These are phyloP conservation scores for Chouioia cunea DNA, from an alignment of 2,888 invertebrate species.

Conservation along the genomic window DNA sequence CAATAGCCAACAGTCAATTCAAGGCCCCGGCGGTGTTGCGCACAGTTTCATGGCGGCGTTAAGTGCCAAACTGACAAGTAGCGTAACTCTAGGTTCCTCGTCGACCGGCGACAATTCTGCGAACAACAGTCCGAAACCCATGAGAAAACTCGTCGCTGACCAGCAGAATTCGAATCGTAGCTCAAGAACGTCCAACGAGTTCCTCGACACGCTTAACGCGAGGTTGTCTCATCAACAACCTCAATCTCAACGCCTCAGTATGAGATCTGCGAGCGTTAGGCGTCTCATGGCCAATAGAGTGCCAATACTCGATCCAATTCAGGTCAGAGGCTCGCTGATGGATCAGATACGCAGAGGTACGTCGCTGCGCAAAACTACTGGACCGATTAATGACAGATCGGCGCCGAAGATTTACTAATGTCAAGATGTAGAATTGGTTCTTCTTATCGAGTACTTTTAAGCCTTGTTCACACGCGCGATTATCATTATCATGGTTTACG, in stretches of 20 bases:
- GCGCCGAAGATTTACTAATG: slow-evolving; percentile 85
- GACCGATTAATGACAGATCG: slow-evolving; percentile 84
- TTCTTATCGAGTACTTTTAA: slow-evolving; percentile 16
- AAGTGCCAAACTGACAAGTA: slow-evolving; percentile 75
- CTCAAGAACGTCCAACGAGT: slow-evolving; percentile 70
- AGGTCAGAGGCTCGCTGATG: slow-evolving; percentile 84
- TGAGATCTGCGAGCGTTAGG: slow-evolving; percentile 63
- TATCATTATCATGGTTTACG: too few species aligned
- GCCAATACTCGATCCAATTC: slow-evolving; percentile 64
- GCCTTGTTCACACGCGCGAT: too few species aligned
- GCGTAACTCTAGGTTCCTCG: slow-evolving; percentile 48
- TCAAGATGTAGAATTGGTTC: neutral
- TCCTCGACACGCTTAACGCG: slow-evolving; percentile 85
- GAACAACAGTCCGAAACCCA: slow-evolving; percentile 60
- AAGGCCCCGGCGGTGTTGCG: slow-evolving; percentile 73
- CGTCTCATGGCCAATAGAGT: slow-evolving; percentile 66
- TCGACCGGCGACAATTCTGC: slow-evolving; percentile 50
- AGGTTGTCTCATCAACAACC: slow-evolving; percentile 78
- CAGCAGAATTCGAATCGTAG: slow-evolving; percentile 66
- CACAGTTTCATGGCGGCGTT: slow-evolving; percentile 78
- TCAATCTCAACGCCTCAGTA: slow-evolving; percentile 72
- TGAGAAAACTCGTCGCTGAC: slow-evolving; percentile 66
- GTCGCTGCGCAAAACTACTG: slow-evolving; percentile 81
- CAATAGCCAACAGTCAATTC: slow-evolving; percentile 38
- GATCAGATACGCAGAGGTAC: slow-evolving; percentile 93